A percentile compares a stretch with the other conserved stretches of the same genome.
phyloP scores from a whole-genome alignment of 2,797 vertebrate species.

The Podarcis lilfordi region DNA sequence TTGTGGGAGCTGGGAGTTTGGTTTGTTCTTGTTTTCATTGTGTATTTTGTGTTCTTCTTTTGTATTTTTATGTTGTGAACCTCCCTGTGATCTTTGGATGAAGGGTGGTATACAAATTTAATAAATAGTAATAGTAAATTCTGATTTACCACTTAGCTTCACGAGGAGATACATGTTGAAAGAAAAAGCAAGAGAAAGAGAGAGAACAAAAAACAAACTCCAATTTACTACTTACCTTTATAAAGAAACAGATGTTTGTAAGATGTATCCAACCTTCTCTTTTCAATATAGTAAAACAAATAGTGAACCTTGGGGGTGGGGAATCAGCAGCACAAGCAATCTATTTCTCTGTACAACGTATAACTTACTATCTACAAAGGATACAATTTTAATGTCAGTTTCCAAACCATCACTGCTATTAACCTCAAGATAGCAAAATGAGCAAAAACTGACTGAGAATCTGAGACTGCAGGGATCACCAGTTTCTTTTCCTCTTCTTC shows the following conservation, averaged over 20 bases:
- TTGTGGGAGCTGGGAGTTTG: too few species aligned
- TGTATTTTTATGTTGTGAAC: too few species aligned
- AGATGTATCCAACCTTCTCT: neutral
- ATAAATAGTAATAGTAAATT: too few species aligned
- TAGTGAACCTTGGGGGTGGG: rapidly evolving
- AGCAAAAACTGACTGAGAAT: rapidly evolving
- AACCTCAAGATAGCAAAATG: neutral
- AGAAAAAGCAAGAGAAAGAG: neutral
- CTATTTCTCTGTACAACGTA: neutral
- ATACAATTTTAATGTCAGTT: neutral
- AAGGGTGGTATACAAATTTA: too few species aligned
- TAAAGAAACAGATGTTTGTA: neutral
- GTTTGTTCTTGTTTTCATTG: too few species aligned
- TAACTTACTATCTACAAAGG: neutral
- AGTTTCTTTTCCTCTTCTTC: neutral
- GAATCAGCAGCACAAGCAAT: rapidly evolving
- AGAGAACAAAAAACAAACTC: neutral
- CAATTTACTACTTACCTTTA: neutral
- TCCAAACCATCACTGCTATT: rapidly evolving
- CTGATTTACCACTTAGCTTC: neutral
- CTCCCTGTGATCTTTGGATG: too few species aligned
- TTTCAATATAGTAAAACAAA: neutral
- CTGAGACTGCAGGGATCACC: neutral
- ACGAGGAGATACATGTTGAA: neutral
- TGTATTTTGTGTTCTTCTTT: too few species aligned